Evolutionary conservation across 2,888 invertebrate species (phyloP), one percentile per base, ranked within the genome.

Genomic region (Caenorhabditis drosophilae): DNA sequence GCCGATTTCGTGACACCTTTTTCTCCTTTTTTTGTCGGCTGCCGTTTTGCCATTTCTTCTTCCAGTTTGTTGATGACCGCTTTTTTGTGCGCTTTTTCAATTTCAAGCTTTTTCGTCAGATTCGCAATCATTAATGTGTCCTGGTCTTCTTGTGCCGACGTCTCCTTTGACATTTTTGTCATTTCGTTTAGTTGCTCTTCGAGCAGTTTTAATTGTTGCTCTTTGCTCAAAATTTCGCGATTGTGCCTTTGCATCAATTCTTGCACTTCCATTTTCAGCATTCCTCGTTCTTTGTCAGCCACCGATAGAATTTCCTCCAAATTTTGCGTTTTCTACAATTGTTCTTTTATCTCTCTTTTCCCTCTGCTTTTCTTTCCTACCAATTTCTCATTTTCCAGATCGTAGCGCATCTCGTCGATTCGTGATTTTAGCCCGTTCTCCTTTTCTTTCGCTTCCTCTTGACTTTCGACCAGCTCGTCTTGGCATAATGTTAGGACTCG

Each of bases 11-110:
- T 57, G n/a, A 63, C 46, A 6, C 64, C 64, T 20, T 67, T 68
- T 4, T 64, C 73, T 56, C 69, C 74, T 68, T 60, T 67, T 34
- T 86, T 91, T 90, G 56, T 90, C 89, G 46, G 89, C 89, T 36
- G 91, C 91, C 84, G 91, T 93, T 95, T 89, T 85, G 94, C 93
- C 91, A 97, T 91, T 64, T 97, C 92, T 86, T 97, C 95, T 4
- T 95, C 93, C 70, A 98, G 88, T 84, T 97, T 98, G 85, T 95
- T 93, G 70, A 69, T 70, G 7, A 69, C 56, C 18, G 62, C 59
- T 47, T 69, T 63, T 45, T 75, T 75, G 26, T 62, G 64, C 0
- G 63, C 54, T 35, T 56, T 67, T 41, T 76, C 75, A 15, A 63
- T 55, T 1, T 64, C 63, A 45, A 77, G 38, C 34, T 78, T 76